Conservation (phyloP, 2,888 invertebrate genomes). For the Drosophila koepferae region DNA sequence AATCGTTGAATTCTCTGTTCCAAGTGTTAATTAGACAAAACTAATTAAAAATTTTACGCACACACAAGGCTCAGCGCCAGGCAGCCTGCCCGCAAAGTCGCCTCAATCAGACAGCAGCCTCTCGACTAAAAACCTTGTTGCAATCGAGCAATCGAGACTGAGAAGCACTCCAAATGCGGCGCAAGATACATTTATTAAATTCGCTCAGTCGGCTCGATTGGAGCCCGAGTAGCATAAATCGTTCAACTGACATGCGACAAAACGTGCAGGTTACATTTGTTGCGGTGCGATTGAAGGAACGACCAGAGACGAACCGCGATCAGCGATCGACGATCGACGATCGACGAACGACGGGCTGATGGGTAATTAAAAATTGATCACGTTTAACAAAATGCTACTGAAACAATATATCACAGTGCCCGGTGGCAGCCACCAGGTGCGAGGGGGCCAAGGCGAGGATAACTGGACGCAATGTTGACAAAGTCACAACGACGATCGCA, state of each 20-base stretch:
- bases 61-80: slow-evolving; percentile 55
- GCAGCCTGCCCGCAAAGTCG: slow-evolving; percentile 29
- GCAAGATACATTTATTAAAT: slow-evolving; percentile 77
- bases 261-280: slow-evolving; percentile 73
- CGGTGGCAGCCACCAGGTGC: slow-evolving; percentile 6
- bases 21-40: slow-evolving; percentile 79
- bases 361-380: slow-evolving; percentile 84
- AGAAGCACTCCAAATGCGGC: slow-evolving; percentile 63
- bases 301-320: slow-evolving; percentile 29
- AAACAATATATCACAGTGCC: slow-evolving; percentile 77
- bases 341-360: slow-evolving; percentile 56
- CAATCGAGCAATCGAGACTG: slow-evolving; percentile 3
- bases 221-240: slow-evolving; percentile 68
- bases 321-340: slow-evolving; percentile 41
- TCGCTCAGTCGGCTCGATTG: slow-evolving; percentile 58
- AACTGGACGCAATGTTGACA: slow-evolving; percentile 63
- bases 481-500: slow-evolving; percentile 64
- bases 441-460: not conserved
- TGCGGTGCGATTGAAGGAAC: slow-evolving; percentile 71
- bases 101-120: slow-evolving; percentile 38
- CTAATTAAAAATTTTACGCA: slow-evolving; percentile 78
- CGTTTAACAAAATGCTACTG: slow-evolving; percentile 82
- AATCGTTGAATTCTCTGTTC: slow-evolving; percentile 41
- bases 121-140: slow-evolving; percentile 3
- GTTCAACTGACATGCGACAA: slow-evolving; percentile 83